These are phyloP conservation scores for Tringa solitaria DNA, from an alignment of 2,113 vertebrate species.

Conservation along the genomic window DNA sequence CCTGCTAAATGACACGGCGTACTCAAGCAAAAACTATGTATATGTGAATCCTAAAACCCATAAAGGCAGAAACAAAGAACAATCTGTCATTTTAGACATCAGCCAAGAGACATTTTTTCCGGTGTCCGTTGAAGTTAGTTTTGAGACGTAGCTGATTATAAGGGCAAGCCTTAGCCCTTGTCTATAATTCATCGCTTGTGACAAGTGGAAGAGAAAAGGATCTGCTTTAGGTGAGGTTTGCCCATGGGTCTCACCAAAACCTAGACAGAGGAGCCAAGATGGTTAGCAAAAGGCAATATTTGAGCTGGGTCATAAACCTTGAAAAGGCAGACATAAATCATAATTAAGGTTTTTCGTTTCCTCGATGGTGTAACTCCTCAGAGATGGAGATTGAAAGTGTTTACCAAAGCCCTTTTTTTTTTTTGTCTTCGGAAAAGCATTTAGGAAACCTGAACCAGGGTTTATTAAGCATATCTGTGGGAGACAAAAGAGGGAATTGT, in stretches of 20 bases:
- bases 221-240: not conserved
- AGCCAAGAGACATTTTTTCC: not conserved
- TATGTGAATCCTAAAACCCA: not conserved
- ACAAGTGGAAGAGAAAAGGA: not conserved
- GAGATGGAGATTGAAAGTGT: constrained; percentile 43
- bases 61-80: not conserved
- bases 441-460: constrained; percentile 9
- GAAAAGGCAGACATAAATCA: constrained; percentile 42
- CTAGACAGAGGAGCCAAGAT: not conserved
- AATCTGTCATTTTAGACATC: constrained; percentile 23
- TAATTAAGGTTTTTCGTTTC: constrained; percentile 37
- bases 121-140: not conserved
- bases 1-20: not conserved
- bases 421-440: not conserved
- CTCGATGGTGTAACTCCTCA: not conserved
- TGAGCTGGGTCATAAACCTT: constrained; percentile 41
- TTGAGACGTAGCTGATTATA: not conserved
- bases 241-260: constrained; percentile 20
- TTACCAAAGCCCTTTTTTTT: not conserved
- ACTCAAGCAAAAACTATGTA: not conserved
- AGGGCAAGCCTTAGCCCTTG: not conserved
- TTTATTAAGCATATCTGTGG: constrained; percentile 38
- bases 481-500: constrained; percentile 44
- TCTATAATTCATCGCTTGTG: not conserved
- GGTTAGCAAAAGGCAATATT: constrained; percentile 31